These are phyloP conservation scores for Meiosimyza platycephala DNA, from an alignment of 2,888 invertebrate genomes.

Conservation along the genomic window DNA sequence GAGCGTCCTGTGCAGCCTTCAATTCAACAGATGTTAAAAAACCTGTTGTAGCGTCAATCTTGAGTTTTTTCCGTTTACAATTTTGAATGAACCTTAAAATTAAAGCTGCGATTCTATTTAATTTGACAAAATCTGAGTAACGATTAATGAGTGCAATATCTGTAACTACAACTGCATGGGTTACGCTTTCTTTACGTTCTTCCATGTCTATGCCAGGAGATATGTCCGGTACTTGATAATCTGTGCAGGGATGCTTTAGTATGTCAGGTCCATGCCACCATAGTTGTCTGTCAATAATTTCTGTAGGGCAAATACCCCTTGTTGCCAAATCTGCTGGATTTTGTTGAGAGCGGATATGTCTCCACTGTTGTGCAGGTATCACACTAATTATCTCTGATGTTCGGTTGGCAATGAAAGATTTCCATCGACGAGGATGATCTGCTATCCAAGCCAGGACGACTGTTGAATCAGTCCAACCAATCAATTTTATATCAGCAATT, in stretches of 20 bases:
- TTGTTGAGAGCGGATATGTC: conserved; percentile 30
- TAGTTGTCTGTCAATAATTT: conserved; percentile 14
- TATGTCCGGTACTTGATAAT: not conserved
- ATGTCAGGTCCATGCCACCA: conserved; percentile 15
- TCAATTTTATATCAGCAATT: too few species aligned
- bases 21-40: conserved; percentile 33
- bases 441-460: conserved; percentile 36
- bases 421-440: conserved; percentile 39
- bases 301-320: conserved; percentile 33
- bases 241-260: not conserved
- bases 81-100: too few species aligned
- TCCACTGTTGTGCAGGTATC: conserved; percentile 33
- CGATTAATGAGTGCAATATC: too few species aligned
- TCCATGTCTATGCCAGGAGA: too few species aligned
- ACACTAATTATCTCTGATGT: conserved; percentile 31
- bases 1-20: conserved; percentile 12
- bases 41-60: not conserved
- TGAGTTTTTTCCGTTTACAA: too few species aligned
- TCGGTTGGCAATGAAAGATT: conserved; percentile 36
- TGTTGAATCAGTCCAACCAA: conserved; percentile 37
- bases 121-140: too few species aligned
- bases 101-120: too few species aligned
- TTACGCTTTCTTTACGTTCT: too few species aligned
- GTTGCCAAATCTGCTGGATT: conserved; percentile 42
- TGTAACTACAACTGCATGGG: too few species aligned